Conservation (phyloP, 2,113 vertebrate species). For the Chaetodon auriga region DNA sequence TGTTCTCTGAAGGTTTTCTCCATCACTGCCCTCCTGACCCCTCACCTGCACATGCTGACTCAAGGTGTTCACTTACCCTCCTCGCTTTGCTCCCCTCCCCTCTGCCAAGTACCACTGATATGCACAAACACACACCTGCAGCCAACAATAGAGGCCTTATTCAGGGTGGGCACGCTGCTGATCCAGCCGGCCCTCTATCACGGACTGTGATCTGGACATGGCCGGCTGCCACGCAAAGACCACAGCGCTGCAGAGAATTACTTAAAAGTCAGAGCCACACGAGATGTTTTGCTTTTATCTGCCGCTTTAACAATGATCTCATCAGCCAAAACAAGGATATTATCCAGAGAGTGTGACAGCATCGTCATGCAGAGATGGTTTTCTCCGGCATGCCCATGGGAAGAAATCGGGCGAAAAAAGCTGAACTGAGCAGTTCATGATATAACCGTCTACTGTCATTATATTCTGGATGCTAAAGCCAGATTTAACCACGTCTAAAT, state of each 20-base stretch:
- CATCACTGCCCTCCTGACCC: constrained; percentile 57
- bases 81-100: constrained; percentile 69
- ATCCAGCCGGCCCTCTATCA: constrained; percentile 60
- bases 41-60: constrained; percentile 79
- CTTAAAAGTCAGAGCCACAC: constrained; percentile 40
- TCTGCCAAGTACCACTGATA: constrained; percentile 73
- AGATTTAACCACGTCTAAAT: constrained; percentile 65
- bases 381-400: neutral
- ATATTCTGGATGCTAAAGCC: constrained; percentile 63
- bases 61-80: constrained; percentile 71
- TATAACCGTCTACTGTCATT: constrained; percentile 63
- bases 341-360: constrained; percentile 35
- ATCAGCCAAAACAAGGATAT: constrained; percentile 39
- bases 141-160: constrained; percentile 75
- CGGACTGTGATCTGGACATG: constrained; percentile 63
- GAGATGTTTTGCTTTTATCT: constrained; percentile 33
- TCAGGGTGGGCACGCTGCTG: constrained; percentile 53
- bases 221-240: constrained; percentile 50
- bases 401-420: constrained; percentile 15
- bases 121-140: constrained; percentile 77
- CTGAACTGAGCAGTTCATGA: constrained; percentile 44
- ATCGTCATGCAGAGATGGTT: constrained; percentile 23
- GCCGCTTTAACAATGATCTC: constrained; percentile 42
- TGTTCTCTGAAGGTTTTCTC: constrained; percentile 19
- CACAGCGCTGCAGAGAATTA: constrained; percentile 39